Conservation (phyloP, 2,797 vertebrate species). For the Rhyacichthys aspro region DNA sequence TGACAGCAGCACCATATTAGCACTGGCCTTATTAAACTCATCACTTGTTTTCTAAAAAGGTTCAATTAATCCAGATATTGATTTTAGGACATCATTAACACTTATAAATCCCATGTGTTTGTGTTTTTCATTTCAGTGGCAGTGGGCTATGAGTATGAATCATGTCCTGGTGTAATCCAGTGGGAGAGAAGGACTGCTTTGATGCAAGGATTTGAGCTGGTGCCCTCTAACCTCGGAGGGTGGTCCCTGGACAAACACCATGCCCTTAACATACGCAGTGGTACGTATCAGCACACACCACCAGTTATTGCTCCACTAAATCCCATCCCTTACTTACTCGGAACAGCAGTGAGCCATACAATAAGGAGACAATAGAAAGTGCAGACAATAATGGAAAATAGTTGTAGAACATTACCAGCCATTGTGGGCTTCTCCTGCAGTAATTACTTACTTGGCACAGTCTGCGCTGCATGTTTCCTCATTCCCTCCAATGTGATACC, state of each 20-base stretch:
- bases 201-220: slow-evolving; percentile 95
- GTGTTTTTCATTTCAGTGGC: slow-evolving; percentile 80
- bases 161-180: slow-evolving; percentile 89
- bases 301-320: not conserved
- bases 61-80: too few relatives aligned
- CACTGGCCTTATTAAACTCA: too few relatives aligned
- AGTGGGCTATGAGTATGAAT: slow-evolving; percentile 95
- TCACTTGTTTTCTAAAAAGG: too few relatives aligned
- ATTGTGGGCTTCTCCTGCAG: slow-evolving; percentile 7
- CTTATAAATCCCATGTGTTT: not conserved
- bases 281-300: slow-evolving; percentile 74
- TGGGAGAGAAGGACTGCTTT: slow-evolving; percentile 92
- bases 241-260: slow-evolving; percentile 98
- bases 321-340: not conserved
- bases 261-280: slow-evolving; percentile 92
- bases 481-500: slow-evolving; percentile 7
- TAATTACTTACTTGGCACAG: slow-evolving; percentile 17
- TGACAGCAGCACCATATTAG: too few relatives aligned
- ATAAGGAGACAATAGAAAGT: slow-evolving; percentile 6
- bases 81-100: too few relatives aligned
- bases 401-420: slow-evolving; percentile 6
- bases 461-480: slow-evolving; percentile 3
- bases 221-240: slow-evolving; percentile 92
- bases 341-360: slow-evolving; percentile 7
- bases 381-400: slow-evolving; percentile 13